Evolutionary conservation across 2,888 invertebrate species (phyloP).

Genomic region (Eilema depressum): DNA sequence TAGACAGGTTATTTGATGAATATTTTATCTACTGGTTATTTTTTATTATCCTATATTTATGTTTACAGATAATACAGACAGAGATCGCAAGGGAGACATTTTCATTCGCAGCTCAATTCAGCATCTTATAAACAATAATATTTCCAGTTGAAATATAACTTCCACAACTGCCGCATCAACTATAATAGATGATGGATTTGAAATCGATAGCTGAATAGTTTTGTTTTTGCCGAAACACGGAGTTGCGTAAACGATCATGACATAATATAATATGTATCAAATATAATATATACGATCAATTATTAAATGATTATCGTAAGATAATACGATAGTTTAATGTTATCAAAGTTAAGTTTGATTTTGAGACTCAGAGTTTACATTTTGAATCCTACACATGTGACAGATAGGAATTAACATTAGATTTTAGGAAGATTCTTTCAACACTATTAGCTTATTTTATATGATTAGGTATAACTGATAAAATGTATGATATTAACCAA

Average conservation of each 20-base stretch:
- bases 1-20: not conserved
- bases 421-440: not conserved
- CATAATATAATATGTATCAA: not conserved
- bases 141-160: not conserved
- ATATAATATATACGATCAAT: not conserved
- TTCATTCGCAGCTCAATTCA: not conserved
- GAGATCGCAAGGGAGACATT: not conserved
- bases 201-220: constrained; percentile 2
- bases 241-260: not conserved
- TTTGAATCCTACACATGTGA: not conserved
- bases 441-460: too few relatives aligned
- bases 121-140: not conserved
- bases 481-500: too few relatives aligned
- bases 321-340: too few relatives aligned
- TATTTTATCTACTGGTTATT: too few relatives aligned
- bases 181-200: not conserved
- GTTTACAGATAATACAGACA: not conserved
- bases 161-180: constrained; percentile 1
- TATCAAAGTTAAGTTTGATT: not conserved
- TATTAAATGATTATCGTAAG: not conserved
- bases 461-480: too few relatives aligned
- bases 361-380: not conserved
- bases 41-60: not conserved
- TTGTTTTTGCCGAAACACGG: not conserved
- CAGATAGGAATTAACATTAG: not conserved